Conservation (phyloP, 2,113 vertebrate genomes). For the Leptobrachium ailaonicum region DNA sequence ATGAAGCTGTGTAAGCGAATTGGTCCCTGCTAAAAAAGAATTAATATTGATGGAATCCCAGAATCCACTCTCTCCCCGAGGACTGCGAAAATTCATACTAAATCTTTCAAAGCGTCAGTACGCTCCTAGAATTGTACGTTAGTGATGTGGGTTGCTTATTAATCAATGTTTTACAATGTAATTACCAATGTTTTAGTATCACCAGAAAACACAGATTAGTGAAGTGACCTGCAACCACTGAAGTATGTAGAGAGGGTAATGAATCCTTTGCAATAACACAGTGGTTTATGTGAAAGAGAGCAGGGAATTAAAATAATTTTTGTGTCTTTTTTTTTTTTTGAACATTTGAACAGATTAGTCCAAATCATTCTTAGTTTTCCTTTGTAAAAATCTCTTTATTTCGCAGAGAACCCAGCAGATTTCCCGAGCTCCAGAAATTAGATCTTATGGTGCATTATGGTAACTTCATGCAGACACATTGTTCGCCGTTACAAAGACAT, state of each 20-base stretch:
- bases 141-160: conserved; percentile 82
- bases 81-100: conserved; percentile 67
- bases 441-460: conserved; percentile 44
- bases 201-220: conserved; percentile 89
- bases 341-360: conserved; percentile 74
- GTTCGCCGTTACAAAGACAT: conserved; percentile 44
- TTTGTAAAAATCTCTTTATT: conserved; percentile 67
- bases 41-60: conserved; percentile 70
- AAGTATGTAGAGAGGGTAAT: conserved; percentile 82
- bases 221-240: conserved; percentile 85
- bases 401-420: conserved; percentile 53
- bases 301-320: conserved; percentile 74
- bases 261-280: conserved; percentile 75
- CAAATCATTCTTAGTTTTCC: conserved; percentile 67
- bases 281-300: conserved; percentile 84
- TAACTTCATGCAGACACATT: conserved; percentile 50
- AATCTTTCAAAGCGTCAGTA: conserved; percentile 69
- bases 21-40: conserved; percentile 61
- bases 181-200: conserved; percentile 86
- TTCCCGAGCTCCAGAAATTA: conserved; percentile 57
- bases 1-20: conserved; percentile 70
- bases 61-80: conserved; percentile 63
- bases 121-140: conserved; percentile 72
- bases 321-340: conserved; percentile 57
- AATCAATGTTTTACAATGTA: conserved; percentile 92